These are phyloP conservation scores for Protonemura montana DNA, from an alignment of 2,888 invertebrate species.

Conservation along the genomic window DNA sequence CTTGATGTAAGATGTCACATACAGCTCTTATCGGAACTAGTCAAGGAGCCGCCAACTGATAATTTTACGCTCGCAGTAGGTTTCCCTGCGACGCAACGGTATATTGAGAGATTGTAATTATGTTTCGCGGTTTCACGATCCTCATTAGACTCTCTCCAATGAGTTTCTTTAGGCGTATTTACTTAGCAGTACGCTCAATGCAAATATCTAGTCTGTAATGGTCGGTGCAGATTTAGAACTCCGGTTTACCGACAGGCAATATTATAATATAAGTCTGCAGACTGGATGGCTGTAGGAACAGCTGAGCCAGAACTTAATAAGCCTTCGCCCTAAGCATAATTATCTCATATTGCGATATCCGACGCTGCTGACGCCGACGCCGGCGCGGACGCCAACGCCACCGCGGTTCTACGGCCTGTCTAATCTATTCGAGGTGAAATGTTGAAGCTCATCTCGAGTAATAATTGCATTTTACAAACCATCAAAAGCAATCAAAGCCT, in stretches of 20 bases:
- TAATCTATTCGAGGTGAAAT: not conserved
- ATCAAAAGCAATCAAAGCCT: not conserved
- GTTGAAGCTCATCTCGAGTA: slow-evolving; percentile 7
- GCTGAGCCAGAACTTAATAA: not conserved
- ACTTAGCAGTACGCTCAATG: slow-evolving; percentile 9
- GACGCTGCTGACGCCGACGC: not conserved
- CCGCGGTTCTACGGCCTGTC: not conserved
- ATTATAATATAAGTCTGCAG: not conserved
- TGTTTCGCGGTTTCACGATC: slow-evolving; percentile 34
- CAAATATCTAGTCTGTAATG: slow-evolving; percentile 36
- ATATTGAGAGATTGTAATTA: slow-evolving; percentile 22
- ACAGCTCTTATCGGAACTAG: no score
- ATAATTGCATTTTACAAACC: not conserved
- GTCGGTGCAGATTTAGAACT: not conserved
- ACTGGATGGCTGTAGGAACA: not conserved
- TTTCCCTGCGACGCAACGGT: not conserved
- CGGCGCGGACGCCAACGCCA: not conserved
- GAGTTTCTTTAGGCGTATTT: slow-evolving; percentile 33
- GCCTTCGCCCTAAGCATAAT: slow-evolving; percentile 22
- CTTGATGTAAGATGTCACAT: no score
- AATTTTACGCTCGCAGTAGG: no score
- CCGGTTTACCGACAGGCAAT: not conserved
- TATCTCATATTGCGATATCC: slow-evolving; percentile 13
- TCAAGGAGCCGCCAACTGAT: no score
- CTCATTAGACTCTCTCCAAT: slow-evolving; percentile 39